These are phyloP conservation scores for Lagopus leucura DNA, from an alignment of 2,113 vertebrate genomes.

Conservation along the genomic window DNA sequence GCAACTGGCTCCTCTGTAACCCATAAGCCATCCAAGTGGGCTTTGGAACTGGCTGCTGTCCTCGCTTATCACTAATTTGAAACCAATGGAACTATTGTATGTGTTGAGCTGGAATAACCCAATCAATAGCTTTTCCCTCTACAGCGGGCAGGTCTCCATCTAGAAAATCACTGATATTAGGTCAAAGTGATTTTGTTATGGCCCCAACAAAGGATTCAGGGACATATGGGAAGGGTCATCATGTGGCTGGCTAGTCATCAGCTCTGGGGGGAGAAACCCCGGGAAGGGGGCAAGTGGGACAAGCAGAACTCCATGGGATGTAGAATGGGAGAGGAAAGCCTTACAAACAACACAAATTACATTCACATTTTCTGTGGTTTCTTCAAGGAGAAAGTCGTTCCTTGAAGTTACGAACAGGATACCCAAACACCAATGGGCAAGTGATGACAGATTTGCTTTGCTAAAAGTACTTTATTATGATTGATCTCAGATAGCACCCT, in stretches of 20 bases:
- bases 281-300: not conserved
- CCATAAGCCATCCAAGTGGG: too few species aligned
- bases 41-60: not conserved
- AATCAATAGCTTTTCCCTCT: not conserved
- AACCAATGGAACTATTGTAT: not conserved
- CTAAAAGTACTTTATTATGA: not conserved
- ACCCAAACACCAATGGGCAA: not conserved
- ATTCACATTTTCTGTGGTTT: not conserved
- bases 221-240: not conserved
- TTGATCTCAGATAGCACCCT: not conserved
- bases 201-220: not conserved
- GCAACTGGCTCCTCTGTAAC: not conserved
- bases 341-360: not conserved
- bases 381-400: not conserved
- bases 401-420: not conserved
- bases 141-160: not conserved
- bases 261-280: not conserved
- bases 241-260: not conserved
- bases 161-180: not conserved
- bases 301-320: accelerated
- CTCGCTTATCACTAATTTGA: not conserved
- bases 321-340: not conserved
- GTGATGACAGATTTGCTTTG: not conserved
- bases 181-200: not conserved
- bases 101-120: not conserved